Percentiles rank a stretch among this genome's conserved stretches.
Evolutionary conservation across 1,140 invertebrate genomes (phyloP).

Genomic region (Papilio helenus): DNA sequence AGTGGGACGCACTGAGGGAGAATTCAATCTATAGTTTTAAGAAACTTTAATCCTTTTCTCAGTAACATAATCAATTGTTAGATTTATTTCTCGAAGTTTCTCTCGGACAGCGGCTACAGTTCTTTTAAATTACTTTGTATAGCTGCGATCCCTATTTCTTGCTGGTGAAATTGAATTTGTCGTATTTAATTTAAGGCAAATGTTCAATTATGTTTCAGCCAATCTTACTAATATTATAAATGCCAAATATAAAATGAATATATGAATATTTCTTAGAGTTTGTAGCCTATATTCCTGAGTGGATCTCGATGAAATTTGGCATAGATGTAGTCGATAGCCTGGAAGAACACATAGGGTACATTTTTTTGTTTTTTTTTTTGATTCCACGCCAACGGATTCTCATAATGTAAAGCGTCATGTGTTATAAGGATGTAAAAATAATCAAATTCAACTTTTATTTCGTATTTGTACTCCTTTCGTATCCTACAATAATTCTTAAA

Average conservation of each 20-base stretch:
- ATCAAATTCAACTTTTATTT: neutral
- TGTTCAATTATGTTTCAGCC: neutral
- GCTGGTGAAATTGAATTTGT: neutral
- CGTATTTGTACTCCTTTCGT: neutral
- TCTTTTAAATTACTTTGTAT: slow-evolving; percentile 27
- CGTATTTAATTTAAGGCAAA: neutral
- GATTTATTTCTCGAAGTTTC: slow-evolving; percentile 20
- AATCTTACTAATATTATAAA: neutral
- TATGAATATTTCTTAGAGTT: no score
- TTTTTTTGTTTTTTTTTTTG: no score
- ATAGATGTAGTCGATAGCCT: no score
- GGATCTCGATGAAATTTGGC: no score
- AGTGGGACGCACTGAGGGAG: neutral
- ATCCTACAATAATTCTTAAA: neutral
- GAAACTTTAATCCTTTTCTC: slow-evolving; percentile 24
- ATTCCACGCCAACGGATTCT: no score
- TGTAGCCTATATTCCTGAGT: no score
- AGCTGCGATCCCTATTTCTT: slow-evolving; percentile 10
- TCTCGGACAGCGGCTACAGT: slow-evolving; percentile 14
- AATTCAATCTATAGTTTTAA: slow-evolving; percentile 28
- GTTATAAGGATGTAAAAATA: neutral
- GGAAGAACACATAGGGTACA: no score
- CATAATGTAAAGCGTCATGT: neutral
- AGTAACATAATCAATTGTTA: slow-evolving; percentile 29
- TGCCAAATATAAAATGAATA: no score